A percentile compares a stretch with the other conserved stretches of the same genome.
phyloP scores from a whole-genome alignment of 2,888 invertebrate genomes.

The Volucella inanis region DNA sequence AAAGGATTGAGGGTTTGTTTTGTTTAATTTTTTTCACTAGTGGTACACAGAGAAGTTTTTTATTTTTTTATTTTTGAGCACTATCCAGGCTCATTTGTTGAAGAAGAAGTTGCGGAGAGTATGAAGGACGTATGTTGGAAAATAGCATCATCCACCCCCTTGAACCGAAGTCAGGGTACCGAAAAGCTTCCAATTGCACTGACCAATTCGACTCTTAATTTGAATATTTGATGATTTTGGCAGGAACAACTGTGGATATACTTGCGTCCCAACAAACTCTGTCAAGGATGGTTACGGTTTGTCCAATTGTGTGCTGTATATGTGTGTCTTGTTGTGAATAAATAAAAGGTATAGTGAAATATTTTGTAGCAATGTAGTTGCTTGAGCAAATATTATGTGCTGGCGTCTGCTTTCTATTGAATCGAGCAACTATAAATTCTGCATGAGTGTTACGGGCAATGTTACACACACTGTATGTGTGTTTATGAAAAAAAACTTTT shows the following conservation, averaged over 20 bases:
- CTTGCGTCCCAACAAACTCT: neutral
- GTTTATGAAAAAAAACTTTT: neutral
- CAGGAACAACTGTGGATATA: conserved; percentile 41
- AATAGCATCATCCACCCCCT: conserved; percentile 43
- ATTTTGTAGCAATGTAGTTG: conserved; percentile 48
- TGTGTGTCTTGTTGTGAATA: conserved; percentile 60
- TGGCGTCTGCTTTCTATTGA: conserved; percentile 2
- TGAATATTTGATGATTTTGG: conserved; percentile 74
- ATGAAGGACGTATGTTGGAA: conserved; percentile 37
- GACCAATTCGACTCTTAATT: conserved; percentile 74
- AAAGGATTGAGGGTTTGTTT: conserved; percentile 32
- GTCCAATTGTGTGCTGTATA: conserved; percentile 14
- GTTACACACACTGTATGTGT: neutral
- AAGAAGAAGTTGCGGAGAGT: conserved; percentile 3
- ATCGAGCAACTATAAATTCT: neutral
- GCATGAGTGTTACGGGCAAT: neutral
- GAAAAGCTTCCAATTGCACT: conserved; percentile 70
- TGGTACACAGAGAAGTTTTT: conserved; percentile 48
- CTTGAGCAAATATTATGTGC: conserved; percentile 40
- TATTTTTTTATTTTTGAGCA: conserved; percentile 17
- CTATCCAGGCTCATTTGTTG: conserved; percentile 22
- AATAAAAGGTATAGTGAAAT: conserved; percentile 66
- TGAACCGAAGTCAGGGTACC: conserved; percentile 35
- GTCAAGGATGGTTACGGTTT: neutral
- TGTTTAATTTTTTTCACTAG: conserved; percentile 6